Evolutionary conservation across 2,888 invertebrate species (phyloP), one percentile per base, ranked within the genome.

Genomic region (Nymphalis polychloros): DNA sequence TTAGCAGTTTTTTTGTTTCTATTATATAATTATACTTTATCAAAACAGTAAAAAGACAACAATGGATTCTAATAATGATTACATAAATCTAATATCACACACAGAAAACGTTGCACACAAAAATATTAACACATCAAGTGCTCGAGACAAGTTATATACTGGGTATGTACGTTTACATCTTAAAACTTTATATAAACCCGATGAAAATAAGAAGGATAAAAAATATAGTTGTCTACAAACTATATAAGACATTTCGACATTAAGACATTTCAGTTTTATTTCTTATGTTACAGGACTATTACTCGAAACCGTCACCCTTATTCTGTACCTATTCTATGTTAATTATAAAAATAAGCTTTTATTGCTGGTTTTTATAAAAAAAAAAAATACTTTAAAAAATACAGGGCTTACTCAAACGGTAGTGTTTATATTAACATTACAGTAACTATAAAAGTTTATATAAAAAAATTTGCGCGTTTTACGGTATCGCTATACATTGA

Each of bases 51-150:
- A n/a, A 48, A 59, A 64, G 62, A 64, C 49, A 53, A 64, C 41
- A 60, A 63, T 46, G 55, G 47, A 31, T 63, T 50, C 19, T 53
- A 66, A 64, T 64, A 61, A 60, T 63, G 62, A 16, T 62, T 63
- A 66, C 64, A 65, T 71, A 72, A 74, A 63, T 71, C 71, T 76
- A 76, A 70, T 77, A 75, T 74, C 72, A 74, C 75, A 75, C 76
- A 72, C 71, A 69, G 64, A 73, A 74, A 73, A 73, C 72, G 74
- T 72, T 75, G 72, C 74, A 76, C 72, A 73, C 74, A 73, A 71
- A 72, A 49, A 63, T 48, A 67, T 61, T 69, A 74, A 63, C 52
- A 63, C 52, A 63, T 64, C 64, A 64, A 72, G 72, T 70, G 70
- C 67, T 70, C 64, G 48, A 63, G 59, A 72, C 35, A 60, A 63